Conservation (phyloP, 2,797 vertebrate species). For the Xerus rutilus region DNA sequence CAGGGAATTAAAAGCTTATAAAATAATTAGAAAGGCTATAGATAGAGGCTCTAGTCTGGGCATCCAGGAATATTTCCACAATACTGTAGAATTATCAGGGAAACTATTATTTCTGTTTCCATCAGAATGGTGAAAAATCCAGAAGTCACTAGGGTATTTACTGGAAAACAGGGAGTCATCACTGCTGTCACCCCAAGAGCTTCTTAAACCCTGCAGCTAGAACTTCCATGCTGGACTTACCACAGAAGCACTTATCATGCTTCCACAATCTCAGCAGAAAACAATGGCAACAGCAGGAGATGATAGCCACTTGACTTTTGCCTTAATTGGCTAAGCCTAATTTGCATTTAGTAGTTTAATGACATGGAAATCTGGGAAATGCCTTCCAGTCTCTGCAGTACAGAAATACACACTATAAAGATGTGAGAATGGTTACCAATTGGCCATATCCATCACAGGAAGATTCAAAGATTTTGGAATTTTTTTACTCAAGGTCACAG, state of each 20-base stretch:
- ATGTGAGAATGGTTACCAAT: not conserved
- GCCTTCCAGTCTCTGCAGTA: not conserved
- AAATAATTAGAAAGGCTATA: conserved; percentile 51
- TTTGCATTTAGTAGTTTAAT: conserved; percentile 39
- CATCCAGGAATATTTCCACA: conserved; percentile 21
- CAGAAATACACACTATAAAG: not conserved
- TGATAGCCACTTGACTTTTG: conserved; percentile 52
- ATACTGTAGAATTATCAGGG: not conserved
- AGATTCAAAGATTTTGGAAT: conserved; percentile 22
- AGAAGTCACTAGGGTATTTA: not conserved
- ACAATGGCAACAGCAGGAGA: conserved; percentile 15
- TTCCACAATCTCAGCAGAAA: not conserved
- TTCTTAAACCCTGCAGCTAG: not conserved
- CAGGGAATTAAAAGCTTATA: conserved; percentile 62
- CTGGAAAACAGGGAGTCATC: not conserved
- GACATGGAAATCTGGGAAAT: not conserved
- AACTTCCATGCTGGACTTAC: not conserved
- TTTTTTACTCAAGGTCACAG: conserved; percentile 38
- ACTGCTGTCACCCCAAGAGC: not conserved
- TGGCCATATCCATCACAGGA: not conserved
- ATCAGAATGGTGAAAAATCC: not conserved
- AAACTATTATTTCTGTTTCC: not conserved
- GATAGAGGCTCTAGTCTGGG: not conserved
- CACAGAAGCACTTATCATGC: not conserved
- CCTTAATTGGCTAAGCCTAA: conserved; percentile 34